Base-by-base conservation (phyloP, 2,797 vertebrate species). In the Xerus rutilus region DNA sequence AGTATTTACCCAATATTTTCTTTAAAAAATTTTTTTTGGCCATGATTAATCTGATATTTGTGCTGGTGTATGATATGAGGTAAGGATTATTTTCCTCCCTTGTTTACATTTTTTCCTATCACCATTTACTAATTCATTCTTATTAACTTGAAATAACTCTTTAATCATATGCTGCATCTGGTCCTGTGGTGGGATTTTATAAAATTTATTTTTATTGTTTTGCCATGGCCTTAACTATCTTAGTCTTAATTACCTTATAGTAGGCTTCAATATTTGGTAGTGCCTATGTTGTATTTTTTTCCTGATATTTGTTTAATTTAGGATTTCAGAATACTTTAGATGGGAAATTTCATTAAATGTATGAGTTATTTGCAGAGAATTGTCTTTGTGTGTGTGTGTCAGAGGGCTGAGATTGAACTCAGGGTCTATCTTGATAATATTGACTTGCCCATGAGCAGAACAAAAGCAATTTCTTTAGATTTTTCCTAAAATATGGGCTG, bases 251-350 rank as follows among this genome's bases (percentile, higher is more conserved):
- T 64, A 91, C 35, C 77, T 91, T 87, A 11, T 82, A n/a, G 21
- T 69, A 76, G 52, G 64, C 32, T 84, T 93, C 77, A 70, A 23
- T 92, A 57, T 78, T 54, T 59, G 3, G 1, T 77, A 83, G 15
- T 72, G 45, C 25, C 45, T 72, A 12, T 23, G 43, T 20, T 64
- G 17, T 64, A 18, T 43, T 76, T 77, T 73, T 54, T 47, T 2
- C 43, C 70, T 20, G 35, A 10, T 35, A 18, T 77, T 72, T 89
- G 95, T 95, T 94, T 59, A 92, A 12, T 77, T 83, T 69, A 78
- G 52, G 8, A 15, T 84, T 92, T 93, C 83, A 88, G n/a, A 88
- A 82, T 92, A 89, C 47, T 90, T 86, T 77, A 45, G 90, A 21
- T 92, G 70, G 62, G 47, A 82, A 52, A 89, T 69, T 92, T 82